phyloP scores from a whole-genome alignment of 2,888 invertebrate species.

The Balanococcus diminutus region DNA sequence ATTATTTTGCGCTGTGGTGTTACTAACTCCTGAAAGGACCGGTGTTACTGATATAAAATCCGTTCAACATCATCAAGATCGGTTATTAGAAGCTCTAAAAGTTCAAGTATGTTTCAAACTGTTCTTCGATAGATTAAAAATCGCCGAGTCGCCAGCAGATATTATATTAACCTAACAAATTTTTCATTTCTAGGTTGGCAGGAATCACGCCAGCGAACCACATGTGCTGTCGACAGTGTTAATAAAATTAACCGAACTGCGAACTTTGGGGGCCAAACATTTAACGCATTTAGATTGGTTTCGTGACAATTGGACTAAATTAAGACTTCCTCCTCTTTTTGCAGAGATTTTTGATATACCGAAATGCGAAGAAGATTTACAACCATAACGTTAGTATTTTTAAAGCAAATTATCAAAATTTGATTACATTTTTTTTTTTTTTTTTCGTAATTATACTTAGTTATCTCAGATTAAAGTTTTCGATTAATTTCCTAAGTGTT shows the following conservation, averaged over 20 bases:
- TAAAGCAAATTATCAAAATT: not conserved
- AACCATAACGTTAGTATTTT: conserved; percentile 56
- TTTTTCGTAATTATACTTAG: not conserved
- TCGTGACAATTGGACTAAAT: conserved; percentile 82
- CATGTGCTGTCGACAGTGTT: conserved; percentile 67
- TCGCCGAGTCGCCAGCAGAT: not conserved
- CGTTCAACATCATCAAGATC: conserved; percentile 79
- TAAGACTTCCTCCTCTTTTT: conserved; percentile 88
- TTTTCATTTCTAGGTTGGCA: conserved; percentile 63
- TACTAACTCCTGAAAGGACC: conserved; percentile 79
- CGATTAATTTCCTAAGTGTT: not conserved
- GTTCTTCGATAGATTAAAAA: not conserved
- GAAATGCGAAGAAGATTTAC: conserved; percentile 74
- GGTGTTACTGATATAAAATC: conserved; percentile 81
- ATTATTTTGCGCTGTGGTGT: conserved; percentile 82
- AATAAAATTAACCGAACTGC: conserved; percentile 74
- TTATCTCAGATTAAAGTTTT: too few relatives aligned
- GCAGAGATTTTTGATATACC: conserved; percentile 98
- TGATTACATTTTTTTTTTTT: not conserved
- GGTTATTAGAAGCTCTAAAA: conserved; percentile 84
- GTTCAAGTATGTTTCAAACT: conserved; percentile 67
- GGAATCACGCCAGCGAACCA: conserved; percentile 69
- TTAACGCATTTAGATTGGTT: conserved; percentile 87
- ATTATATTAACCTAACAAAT: not conserved
- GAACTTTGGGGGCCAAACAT: conserved; percentile 81